Evolutionary conservation across 2,797 vertebrate species (phyloP).

Genomic region (Pipistrellus nathusii): DNA sequence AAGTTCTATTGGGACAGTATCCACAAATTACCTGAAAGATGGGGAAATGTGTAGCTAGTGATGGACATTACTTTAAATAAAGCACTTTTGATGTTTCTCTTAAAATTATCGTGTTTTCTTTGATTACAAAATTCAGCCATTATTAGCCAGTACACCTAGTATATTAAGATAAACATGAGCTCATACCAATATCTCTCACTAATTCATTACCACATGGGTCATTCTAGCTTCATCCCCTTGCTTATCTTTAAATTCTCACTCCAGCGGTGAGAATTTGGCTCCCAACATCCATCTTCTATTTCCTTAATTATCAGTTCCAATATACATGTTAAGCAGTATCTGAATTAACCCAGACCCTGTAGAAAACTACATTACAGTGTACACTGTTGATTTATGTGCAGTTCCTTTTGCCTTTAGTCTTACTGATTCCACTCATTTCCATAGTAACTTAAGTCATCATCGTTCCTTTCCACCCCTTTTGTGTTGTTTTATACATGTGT

Average conservation of each 20-base stretch:
- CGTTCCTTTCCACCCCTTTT: background rate
- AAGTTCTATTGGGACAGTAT: too few relatives aligned
- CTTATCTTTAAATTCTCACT: background rate
- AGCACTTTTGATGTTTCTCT: too few relatives aligned
- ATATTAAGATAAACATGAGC: background rate
- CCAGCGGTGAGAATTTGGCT: background rate
- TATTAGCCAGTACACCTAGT: too few relatives aligned
- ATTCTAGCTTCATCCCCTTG: background rate
- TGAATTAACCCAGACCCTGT: accelerated
- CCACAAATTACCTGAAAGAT: too few relatives aligned
- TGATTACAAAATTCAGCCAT: too few relatives aligned
- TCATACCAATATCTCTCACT: background rate
- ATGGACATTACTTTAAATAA: too few relatives aligned
- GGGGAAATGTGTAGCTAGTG: too few relatives aligned
- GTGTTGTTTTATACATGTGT: background rate
- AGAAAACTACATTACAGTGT: background rate
- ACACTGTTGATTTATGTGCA: too few relatives aligned
- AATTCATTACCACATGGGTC: background rate
- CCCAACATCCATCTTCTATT: background rate
- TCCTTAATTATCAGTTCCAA: background rate
- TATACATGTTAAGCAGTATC: background rate
- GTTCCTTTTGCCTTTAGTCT: background rate
- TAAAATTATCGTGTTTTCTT: too few relatives aligned
- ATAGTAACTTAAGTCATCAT: background rate
- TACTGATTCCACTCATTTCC: background rate